Evolutionary conservation across 1,140 invertebrate genomes (phyloP).

Genomic region (Formica exsecta): DNA sequence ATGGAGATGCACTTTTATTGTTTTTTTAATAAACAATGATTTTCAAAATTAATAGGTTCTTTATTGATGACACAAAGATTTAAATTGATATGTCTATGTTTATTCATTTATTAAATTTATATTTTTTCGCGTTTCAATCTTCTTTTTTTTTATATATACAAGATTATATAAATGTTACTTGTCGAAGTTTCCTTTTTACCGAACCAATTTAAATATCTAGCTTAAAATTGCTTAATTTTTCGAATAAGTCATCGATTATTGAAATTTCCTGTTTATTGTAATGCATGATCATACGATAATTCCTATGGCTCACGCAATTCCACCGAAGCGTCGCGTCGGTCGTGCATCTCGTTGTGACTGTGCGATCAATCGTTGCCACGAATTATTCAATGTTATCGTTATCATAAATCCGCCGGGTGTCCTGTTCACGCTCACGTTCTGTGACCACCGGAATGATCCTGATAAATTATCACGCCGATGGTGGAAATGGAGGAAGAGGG

Average conservation of each 20-base stretch:
- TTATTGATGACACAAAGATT: neutral
- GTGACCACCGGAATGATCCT: slow-evolving; percentile 70
- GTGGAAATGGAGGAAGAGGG: neutral
- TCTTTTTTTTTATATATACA: neutral
- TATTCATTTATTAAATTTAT: neutral
- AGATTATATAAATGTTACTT: neutral
- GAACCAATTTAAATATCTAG: neutral
- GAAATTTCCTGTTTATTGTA: slow-evolving; percentile 42
- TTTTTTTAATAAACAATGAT: slow-evolving; percentile 3
- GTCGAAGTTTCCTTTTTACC: neutral
- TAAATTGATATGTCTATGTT: neutral
- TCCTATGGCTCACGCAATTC: slow-evolving; percentile 15
- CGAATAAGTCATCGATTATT: slow-evolving; percentile 41
- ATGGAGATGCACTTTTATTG: slow-evolving; percentile 21
- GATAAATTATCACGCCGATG: slow-evolving; percentile 72
- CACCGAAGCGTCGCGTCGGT: slow-evolving; percentile 16
- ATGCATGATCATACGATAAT: slow-evolving; percentile 34
- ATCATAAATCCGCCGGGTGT: slow-evolving; percentile 73
- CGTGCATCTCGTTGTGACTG: slow-evolving; percentile 32
- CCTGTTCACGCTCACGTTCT: slow-evolving; percentile 60
- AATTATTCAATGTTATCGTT: slow-evolving; percentile 79
- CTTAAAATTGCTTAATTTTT: neutral
- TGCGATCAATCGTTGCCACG: slow-evolving; percentile 72
- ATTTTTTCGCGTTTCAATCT: neutral
- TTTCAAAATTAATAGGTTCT: neutral